Evolutionary conservation across 1,140 invertebrate genomes (phyloP).

Genomic region (Grapholita molesta): DNA sequence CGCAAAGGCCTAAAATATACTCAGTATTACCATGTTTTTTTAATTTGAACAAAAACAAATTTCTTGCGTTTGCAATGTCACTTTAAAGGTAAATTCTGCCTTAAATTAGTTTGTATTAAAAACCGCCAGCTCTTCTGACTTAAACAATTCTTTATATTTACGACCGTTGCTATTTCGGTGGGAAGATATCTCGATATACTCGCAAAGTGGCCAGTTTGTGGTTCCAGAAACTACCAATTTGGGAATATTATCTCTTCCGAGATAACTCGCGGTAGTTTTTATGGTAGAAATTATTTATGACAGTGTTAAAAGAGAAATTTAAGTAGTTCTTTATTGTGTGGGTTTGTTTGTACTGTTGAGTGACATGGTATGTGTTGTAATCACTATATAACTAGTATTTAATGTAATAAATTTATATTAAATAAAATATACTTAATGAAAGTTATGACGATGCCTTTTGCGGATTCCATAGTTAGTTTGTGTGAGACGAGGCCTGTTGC

Average conservation of each 20-base stretch:
- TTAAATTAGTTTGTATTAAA: no score
- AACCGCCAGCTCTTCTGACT: not conserved
- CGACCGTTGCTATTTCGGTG: conserved; percentile 12
- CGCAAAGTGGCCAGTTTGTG: conserved; percentile 16
- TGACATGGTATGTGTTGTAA: not conserved
- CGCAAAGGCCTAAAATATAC: no score
- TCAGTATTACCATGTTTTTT: no score
- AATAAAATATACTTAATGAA: no score
- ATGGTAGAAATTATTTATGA: conserved; percentile 13
- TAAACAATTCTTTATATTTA: not conserved
- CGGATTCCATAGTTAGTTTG: no score
- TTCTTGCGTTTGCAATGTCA: no score
- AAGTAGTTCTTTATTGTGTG: not conserved
- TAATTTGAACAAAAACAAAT: no score
- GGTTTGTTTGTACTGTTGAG: not conserved
- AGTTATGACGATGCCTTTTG: no score
- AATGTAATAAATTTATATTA: no score
- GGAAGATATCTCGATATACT: not conserved
- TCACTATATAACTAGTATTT: not conserved
- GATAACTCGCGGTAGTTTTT: conserved; percentile 12
- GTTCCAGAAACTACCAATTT: conserved; percentile 17
- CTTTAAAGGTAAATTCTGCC: no score
- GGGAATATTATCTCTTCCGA: conserved; percentile 6
- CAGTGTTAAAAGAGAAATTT: not conserved
- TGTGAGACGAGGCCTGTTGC: no score